These are phyloP conservation scores for Falco rusticolus DNA, from an alignment of 2,797 vertebrate genomes.

Conservation along the genomic window DNA sequence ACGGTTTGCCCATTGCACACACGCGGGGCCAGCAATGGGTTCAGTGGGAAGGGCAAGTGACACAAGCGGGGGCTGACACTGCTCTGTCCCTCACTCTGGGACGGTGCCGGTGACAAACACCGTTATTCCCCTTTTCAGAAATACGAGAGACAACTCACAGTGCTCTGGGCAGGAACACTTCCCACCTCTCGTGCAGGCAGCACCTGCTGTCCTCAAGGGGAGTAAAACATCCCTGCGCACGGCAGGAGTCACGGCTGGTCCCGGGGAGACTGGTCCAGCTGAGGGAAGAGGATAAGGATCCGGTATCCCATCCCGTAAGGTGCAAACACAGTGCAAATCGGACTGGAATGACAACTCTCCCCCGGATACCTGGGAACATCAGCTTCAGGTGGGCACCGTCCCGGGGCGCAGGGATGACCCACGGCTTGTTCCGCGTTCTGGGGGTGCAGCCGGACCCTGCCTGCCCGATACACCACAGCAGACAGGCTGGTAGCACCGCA, in stretches of 20 bases:
- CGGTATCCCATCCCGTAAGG: rapidly evolving
- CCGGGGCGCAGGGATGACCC: rapidly evolving
- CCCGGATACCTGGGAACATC: not conserved
- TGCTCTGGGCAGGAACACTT: not conserved
- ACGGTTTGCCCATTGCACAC: rapidly evolving
- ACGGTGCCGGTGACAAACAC: not conserved
- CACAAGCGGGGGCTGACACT: rapidly evolving
- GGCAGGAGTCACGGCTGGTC: rapidly evolving
- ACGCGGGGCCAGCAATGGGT: rapidly evolving
- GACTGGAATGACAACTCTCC: not conserved
- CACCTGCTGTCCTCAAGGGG: not conserved
- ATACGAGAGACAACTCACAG: rapidly evolving
- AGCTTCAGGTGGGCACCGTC: not conserved
- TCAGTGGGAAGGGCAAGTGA: rapidly evolving
- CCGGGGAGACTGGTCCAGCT: not conserved
- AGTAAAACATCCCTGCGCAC: rapidly evolving
- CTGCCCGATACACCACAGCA: rapidly evolving
- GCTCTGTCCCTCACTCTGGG: not conserved
- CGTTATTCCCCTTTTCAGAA: not conserved
- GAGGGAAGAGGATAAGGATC: not conserved
- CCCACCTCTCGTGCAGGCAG: not conserved
- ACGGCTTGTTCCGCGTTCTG: not conserved
- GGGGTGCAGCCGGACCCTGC: not conserved
- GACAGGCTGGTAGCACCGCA: rapidly evolving
- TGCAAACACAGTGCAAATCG: rapidly evolving